Conservation (phyloP, 2,113 vertebrate species). For the Sylvilagus bachmani region DNA sequence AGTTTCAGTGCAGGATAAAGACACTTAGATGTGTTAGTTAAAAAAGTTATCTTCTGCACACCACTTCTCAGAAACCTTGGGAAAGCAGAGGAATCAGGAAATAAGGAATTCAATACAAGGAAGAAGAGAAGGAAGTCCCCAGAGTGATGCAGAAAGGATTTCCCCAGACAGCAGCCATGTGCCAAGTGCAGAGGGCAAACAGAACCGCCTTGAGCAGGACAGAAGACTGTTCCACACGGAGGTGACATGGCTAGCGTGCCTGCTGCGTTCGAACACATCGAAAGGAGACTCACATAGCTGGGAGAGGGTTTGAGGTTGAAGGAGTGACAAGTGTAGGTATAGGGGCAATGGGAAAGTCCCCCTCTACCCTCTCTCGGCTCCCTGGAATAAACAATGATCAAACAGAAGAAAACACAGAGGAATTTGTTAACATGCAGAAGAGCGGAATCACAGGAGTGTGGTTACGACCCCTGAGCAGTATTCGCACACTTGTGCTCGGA, state of each 20-base stretch:
- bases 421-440: neutral
- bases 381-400: neutral
- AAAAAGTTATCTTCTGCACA: slow-evolving; percentile 50
- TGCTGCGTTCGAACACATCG: neutral
- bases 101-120: slow-evolving; percentile 71
- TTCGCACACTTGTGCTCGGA: too few species aligned
- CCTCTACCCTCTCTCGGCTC: neutral
- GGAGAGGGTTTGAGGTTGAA: neutral
- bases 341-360: neutral
- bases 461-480: neutral
- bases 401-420: neutral
- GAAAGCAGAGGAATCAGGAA: slow-evolving; percentile 67
- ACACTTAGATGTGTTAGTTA: neutral
- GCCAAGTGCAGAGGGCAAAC: slow-evolving; percentile 48
- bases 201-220: neutral
- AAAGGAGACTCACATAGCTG: neutral
- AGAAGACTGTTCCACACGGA: neutral
- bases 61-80: slow-evolving; percentile 71
- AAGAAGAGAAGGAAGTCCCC: slow-evolving; percentile 68
- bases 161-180: slow-evolving; percentile 37
- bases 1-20: slow-evolving; percentile 33
- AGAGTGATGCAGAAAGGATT: slow-evolving; percentile 61
- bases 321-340: neutral
- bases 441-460: neutral
- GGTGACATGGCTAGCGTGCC: neutral